Base-by-base conservation (phyloP, 2,797 vertebrate genomes). In the Micromesistius poutassou region DNA sequence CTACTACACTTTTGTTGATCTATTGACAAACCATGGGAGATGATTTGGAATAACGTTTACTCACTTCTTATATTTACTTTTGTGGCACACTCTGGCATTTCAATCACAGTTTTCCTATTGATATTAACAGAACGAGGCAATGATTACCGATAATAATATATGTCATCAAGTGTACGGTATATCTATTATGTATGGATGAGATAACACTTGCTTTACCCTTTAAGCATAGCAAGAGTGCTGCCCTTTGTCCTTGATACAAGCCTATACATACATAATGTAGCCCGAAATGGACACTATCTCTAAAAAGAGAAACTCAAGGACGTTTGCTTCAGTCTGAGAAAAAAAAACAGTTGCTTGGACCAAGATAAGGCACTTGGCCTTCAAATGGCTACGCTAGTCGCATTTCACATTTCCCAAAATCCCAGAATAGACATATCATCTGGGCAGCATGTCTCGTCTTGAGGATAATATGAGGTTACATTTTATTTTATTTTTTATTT, bases 281-380 rank as follows among this genome's bases (percentile, higher is more conserved):
- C 40, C 40, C 40, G n/a, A 62, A 62, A 62, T 25, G 22, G 55
- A 62, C 55, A n/a, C 55, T 62, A 62, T 62, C 55, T 62, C 55
- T 62, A 62, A 6, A 62, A 62, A 62, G 55, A 62, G 55, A 25
- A 22, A 22, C 55, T 62, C 55, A 62, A 62, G 55, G 55, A 62
- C 22, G n/a, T 25, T 62, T 62, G 22, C 55, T n/a, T 62, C 55
- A 62, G 19, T n/a, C 22, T 62, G 22, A n/a, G 55, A 62, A 62
- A 62, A 62, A 1, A 62, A 62, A 62, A 62, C 2, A 62, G 5
- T 25, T 62, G 19, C 55, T 62, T 25, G 6, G 14, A 62, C 22
- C 6, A n/a, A 62, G 55, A 62, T 62, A 62, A 62, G 55, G 55
- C 55, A 62, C 55, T n/a, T 62, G 55, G 55, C 55, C 55, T 62